Conservation (phyloP, 2,797 vertebrate species). For the Masticophis lateralis region DNA sequence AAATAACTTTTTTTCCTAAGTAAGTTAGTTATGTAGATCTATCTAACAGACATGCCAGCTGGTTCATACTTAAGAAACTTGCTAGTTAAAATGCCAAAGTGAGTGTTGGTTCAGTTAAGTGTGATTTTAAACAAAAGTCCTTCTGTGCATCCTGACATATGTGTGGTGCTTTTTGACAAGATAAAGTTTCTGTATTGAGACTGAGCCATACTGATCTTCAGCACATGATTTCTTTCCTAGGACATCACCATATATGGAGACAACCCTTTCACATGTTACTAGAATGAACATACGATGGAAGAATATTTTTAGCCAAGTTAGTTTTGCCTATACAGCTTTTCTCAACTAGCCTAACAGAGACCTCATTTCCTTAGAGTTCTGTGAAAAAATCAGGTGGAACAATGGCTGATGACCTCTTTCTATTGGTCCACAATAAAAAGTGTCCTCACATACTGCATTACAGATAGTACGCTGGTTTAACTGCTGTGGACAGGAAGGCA, state of each 20-base stretch:
- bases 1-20: not conserved
- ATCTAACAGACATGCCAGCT: not conserved
- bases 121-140: not conserved
- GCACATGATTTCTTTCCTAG: not conserved
- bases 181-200: not conserved
- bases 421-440: too few species aligned
- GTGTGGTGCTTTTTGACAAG: not conserved
- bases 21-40: not conserved
- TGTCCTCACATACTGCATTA: too few species aligned
- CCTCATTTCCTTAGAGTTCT: too few species aligned
- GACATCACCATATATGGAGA: not conserved
- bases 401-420: too few species aligned
- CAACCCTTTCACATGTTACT: not conserved
- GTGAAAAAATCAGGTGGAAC: too few species aligned
- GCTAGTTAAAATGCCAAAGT: not conserved
- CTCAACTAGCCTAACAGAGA: too few species aligned
- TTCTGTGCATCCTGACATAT: not conserved
- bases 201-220: not conserved
- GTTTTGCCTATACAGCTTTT: not conserved
- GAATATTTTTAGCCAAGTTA: not conserved
- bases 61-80: not conserved
- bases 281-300: not conserved
- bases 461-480: too few species aligned
- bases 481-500: too few species aligned
- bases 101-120: not conserved